phyloP scores from a whole-genome alignment of 2,888 invertebrate genomes.

The Lottia scabra region DNA sequence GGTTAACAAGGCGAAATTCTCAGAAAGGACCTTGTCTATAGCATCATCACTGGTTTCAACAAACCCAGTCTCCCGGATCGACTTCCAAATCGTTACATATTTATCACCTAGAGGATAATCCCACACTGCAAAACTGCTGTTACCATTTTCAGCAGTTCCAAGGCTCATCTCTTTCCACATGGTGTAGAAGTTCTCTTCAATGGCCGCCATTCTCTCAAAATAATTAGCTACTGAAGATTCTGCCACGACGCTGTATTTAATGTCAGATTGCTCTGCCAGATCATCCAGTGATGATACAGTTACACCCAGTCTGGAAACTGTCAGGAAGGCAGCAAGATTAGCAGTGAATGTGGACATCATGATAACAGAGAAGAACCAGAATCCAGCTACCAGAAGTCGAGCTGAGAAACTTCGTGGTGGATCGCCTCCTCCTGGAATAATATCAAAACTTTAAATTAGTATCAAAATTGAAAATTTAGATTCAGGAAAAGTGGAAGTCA shows the following conservation, averaged over 20 bases:
- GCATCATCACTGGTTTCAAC: slow-evolving; percentile 80
- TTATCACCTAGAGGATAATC: slow-evolving; percentile 92
- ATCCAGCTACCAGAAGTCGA: slow-evolving; percentile 40
- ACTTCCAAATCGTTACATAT: slow-evolving; percentile 86
- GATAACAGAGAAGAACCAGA: slow-evolving; percentile 47
- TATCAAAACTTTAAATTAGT: no score
- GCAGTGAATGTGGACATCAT: slow-evolving; percentile 55
- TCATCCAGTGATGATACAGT: slow-evolving; percentile 90
- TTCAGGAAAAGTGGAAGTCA: no score
- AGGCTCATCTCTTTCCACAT: slow-evolving; percentile 46
- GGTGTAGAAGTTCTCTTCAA: slow-evolving; percentile 41
- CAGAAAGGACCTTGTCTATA: slow-evolving; percentile 75
- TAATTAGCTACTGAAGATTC: slow-evolving; percentile 38
- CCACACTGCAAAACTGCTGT: slow-evolving; percentile 47
- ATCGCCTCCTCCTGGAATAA: slow-evolving; percentile 35
- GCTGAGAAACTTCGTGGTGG: slow-evolving; percentile 36
- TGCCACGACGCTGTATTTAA: slow-evolving; percentile 33
- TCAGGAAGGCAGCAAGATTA: slow-evolving; percentile 85
- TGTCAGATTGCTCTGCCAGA: slow-evolving; percentile 67
- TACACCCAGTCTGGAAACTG: slow-evolving; percentile 74
- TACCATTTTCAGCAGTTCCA: slow-evolving; percentile 22
- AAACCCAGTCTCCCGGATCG: slow-evolving; percentile 84
- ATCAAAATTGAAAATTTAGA: no score
- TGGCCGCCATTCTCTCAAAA: slow-evolving; percentile 42
- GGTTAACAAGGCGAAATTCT: slow-evolving; percentile 46